Percentiles rank a stretch among this genome's conserved stretches.
Conservation (phyloP, 2,113 vertebrate genomes). For the Lycaon pictus region DNA sequence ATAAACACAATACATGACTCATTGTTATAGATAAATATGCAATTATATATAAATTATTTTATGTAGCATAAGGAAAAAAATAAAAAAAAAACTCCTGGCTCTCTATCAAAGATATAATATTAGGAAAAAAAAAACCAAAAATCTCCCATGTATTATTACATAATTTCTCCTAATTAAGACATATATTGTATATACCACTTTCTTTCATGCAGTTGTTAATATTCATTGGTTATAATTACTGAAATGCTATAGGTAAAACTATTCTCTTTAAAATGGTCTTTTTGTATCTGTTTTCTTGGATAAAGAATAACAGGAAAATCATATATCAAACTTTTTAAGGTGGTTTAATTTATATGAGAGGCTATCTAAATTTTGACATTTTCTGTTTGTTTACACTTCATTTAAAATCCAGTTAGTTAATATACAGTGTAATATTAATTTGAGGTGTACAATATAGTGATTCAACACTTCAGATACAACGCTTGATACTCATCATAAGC, state of each 20-base stretch:
- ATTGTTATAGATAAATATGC: not conserved
- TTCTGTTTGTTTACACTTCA: not conserved
- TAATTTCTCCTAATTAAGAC: not conserved
- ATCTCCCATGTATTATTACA: not conserved
- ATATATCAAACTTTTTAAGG: not conserved
- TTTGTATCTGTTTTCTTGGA: not conserved
- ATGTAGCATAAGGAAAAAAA: not conserved
- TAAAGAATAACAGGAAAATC: not conserved
- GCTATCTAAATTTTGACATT: not conserved
- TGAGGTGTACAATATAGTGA: not conserved
- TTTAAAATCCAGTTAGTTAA: not conserved
- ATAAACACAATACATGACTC: not conserved
- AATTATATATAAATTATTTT: not conserved
- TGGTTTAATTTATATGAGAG: not conserved
- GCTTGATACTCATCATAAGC: not conserved
- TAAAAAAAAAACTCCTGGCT: not conserved
- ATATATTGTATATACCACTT: not conserved
- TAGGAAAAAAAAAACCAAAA: not conserved
- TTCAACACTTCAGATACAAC: not conserved
- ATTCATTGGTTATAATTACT: not conserved
- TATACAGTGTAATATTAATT: not conserved
- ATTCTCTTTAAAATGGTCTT: not conserved
- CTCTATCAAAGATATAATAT: not conserved
- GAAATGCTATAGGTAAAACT: not conserved
- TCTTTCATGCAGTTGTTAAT: not conserved